phyloP scores from a whole-genome alignment of 2,888 invertebrate genomes.

The Sphaerophoria rueppellii region DNA sequence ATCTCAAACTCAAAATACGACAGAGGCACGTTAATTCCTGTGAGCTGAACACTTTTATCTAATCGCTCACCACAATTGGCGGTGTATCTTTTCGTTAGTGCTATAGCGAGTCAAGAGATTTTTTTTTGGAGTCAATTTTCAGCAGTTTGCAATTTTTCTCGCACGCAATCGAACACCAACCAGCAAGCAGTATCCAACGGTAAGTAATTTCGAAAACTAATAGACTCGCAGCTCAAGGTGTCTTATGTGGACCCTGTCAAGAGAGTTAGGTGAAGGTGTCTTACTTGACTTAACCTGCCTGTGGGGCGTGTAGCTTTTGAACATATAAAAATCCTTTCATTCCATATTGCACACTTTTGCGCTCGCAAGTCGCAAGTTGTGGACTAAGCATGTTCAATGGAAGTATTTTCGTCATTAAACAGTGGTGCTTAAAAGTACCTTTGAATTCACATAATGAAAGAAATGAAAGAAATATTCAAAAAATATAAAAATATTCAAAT shows the following conservation, averaged over 20 bases:
- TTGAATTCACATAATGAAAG: no score
- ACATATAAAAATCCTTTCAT: conserved; percentile 26
- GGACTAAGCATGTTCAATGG: conserved; percentile 5
- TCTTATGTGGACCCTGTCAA: conserved; percentile 9
- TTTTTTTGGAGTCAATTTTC: conserved; percentile 36
- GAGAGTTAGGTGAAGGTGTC: conserved; percentile 35
- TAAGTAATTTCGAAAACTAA: conserved; percentile 53
- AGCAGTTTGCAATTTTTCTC: conserved; percentile 40
- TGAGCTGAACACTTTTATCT: conserved; percentile 45
- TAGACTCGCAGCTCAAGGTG: conserved; percentile 31
- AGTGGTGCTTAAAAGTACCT: conserved; percentile 26
- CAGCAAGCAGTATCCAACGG: no score
- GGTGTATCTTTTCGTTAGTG: conserved; percentile 34
- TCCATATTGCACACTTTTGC: conserved; percentile 47
- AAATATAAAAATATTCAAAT: no score
- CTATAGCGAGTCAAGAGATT: background rate
- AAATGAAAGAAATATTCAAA: no score
- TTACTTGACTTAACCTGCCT: conserved; percentile 33
- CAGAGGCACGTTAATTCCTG: conserved; percentile 50
- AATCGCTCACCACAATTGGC: conserved; percentile 41
- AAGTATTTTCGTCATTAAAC: conserved; percentile 18
- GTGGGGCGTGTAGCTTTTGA: conserved; percentile 32
- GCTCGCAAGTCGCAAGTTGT: background rate
- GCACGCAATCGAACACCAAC: conserved; percentile 46
- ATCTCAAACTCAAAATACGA: conserved; percentile 35